Evolutionary conservation across 2,797 vertebrate species (phyloP), one percentile per base, ranked within the genome.

Genomic region (Aplochiton taeniatus): DNA sequence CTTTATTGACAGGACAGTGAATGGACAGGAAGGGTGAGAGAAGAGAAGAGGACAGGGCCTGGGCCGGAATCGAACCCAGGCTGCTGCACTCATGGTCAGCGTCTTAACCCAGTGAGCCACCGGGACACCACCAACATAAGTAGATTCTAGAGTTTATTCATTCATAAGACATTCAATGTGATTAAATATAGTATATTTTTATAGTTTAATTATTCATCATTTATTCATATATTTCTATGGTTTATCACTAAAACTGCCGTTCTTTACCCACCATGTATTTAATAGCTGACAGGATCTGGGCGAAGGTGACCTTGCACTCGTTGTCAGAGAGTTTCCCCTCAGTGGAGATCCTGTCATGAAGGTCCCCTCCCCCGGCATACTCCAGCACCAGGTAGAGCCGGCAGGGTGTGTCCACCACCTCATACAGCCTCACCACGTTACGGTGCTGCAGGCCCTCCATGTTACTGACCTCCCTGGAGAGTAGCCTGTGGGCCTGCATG

Each of bases 311-410:
- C 88, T 95, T 98, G 89, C 94, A 90, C 63, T 88, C 82, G 0
- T 78, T 78, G 84, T 98, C 96, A 0, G 91, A 81, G 57, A 98
- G 71, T 66, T 94, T 96, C 9, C 96, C 96, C 65, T 94, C 90
- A 0, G 72, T 90, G 82, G 80, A 94, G 76, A 99, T 95, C 76
- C 89, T 92, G 78, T 90, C 90, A 80, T 95, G 95, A 51, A 99
- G 95, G 70, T 99, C 97, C 56, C 97, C 97, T 0, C 96, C 96
- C 0, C 91, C 93, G 0, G 95, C 97, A 0, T 96, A 96, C 83
- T 99, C 97, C 94, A 97, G 91, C 75, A 98, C 95, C 75, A 98
- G 83, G 76, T 94, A 92, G 56, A 99, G 90, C 69, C 93, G 96
- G 59, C 94, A 93, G 0, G 95, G 88, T 0, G 93, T 96, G 82